These are phyloP conservation scores for Quiscalus mexicanus DNA, from an alignment of 2,113 vertebrate genomes.

Conservation along the genomic window DNA sequence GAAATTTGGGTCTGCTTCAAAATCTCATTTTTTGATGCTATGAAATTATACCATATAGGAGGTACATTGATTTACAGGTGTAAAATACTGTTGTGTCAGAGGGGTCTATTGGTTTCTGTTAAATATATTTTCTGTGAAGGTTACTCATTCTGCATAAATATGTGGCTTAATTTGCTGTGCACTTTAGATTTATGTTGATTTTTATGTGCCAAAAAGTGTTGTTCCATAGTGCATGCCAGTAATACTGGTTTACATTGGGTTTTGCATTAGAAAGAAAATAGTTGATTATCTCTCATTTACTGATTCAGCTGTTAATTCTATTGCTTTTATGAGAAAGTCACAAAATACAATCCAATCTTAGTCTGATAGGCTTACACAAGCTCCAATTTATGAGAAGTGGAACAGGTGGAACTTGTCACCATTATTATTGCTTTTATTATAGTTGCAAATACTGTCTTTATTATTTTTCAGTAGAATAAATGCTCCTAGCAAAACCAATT, in stretches of 20 bases:
- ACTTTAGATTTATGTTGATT: slow-evolving; percentile 10
- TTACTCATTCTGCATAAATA: neutral
- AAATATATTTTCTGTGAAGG: neutral
- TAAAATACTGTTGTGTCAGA: neutral
- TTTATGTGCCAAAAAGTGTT: neutral
- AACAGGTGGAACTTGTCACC: slow-evolving; percentile 5
- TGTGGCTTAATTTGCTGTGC: neutral
- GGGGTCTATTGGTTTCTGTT: slow-evolving; percentile 1
- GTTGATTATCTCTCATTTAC: slow-evolving; percentile 24
- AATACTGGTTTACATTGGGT: neutral
- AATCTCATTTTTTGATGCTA: neutral
- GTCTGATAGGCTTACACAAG: neutral
- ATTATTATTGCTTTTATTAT: slow-evolving; percentile 36
- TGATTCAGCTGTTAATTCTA: slow-evolving; percentile 34
- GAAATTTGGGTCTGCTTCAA: neutral
- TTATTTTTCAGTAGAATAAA: slow-evolving; percentile 39
- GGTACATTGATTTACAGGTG: neutral
- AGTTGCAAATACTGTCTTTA: slow-evolving; percentile 24
- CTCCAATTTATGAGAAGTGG: neutral
- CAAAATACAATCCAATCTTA: neutral
- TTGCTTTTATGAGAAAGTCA: neutral
- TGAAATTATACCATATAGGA: neutral
- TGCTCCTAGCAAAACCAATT: slow-evolving; percentile 11
- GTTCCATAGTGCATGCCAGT: neutral
- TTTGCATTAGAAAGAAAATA: neutral